Percentiles rank a stretch among this genome's conserved stretches.
These are phyloP conservation scores for Pseudorasbora parva DNA, from an alignment of 2,113 vertebrate genomes.

Conservation along the genomic window DNA sequence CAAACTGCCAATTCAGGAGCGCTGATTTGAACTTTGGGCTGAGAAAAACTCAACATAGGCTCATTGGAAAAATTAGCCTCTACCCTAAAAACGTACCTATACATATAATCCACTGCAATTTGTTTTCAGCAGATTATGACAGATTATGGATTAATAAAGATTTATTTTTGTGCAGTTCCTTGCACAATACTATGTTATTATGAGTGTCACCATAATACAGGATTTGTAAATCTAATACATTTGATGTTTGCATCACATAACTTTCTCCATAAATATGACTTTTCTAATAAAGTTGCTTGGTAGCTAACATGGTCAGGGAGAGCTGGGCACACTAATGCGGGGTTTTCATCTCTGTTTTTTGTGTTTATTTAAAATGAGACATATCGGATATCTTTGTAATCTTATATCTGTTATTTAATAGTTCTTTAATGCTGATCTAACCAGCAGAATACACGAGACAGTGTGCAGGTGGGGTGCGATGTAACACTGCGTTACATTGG, in stretches of 20 bases:
- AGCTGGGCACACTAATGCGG: too few relatives aligned
- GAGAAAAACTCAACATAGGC: neutral
- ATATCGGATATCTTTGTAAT: too few relatives aligned
- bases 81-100: neutral
- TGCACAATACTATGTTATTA: neutral
- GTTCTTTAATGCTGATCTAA: too few relatives aligned
- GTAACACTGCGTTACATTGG: too few relatives aligned
- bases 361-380: too few relatives aligned
- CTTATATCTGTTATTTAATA: too few relatives aligned
- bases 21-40: neutral
- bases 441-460: too few relatives aligned
- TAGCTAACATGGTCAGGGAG: neutral
- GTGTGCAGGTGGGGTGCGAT: too few relatives aligned
- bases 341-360: too few relatives aligned
- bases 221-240: neutral
- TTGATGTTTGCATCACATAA: neutral
- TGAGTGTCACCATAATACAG: neutral
- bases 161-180: neutral
- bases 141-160: neutral
- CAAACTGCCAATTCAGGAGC: slow-evolving; percentile 21
- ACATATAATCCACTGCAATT: neutral
- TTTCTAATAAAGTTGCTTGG: too few relatives aligned
- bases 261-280: neutral
- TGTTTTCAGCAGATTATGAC: neutral
- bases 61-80: neutral